Base-by-base conservation (phyloP, 2,888 invertebrate species). In the Phyllotreta striolata region DNA sequence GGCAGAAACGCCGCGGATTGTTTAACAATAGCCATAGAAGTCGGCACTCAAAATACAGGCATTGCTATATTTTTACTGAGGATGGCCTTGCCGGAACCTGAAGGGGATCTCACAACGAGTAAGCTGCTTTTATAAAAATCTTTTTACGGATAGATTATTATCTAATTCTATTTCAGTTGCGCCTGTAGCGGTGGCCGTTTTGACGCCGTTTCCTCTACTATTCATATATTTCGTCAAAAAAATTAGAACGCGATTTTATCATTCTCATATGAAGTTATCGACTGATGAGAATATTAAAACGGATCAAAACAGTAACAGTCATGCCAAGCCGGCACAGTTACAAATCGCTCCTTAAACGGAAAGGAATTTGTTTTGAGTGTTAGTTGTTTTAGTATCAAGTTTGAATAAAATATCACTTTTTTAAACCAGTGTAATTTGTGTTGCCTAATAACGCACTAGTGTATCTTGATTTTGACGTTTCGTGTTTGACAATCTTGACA, bases 11-110 rank as follows among this genome's bases (percentile, higher is more conserved):
- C 85, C 46, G 79, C 85, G 2, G 93, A 96, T 79, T 83, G 89
- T 1, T 82, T 93, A n/a, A 94, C 97, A 4, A 95, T 97, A 74
- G 90, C 93, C 52, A 90, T 97, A 54, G 97, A 97, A 84, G 93
- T 94, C 3, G 95, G 96, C 55, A 89, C 96, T 58, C 96, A 96
- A 83, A 97, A 97, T 82, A 95, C 96, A 0, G 96, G 95, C 46
- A 89, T 97, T 68, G 87, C 96, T 0, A 96, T 97, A 74, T 93
- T 96, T 80, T 84, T 97, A 72, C 83, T 97, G 58, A 83, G 91
- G 62, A 89, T 93, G 76, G 89, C 93, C 3, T 84, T 97, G 63
- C 87, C 87, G 0, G 92, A 94, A 75, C 96, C 96, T 0, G 90
- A 91, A 69, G 93, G 92, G 0, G 96, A 96, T 82, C 84, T 96